Evolutionary conservation across 1,140 invertebrate species (phyloP).

Genomic region (Drosophila ercepeae): DNA sequence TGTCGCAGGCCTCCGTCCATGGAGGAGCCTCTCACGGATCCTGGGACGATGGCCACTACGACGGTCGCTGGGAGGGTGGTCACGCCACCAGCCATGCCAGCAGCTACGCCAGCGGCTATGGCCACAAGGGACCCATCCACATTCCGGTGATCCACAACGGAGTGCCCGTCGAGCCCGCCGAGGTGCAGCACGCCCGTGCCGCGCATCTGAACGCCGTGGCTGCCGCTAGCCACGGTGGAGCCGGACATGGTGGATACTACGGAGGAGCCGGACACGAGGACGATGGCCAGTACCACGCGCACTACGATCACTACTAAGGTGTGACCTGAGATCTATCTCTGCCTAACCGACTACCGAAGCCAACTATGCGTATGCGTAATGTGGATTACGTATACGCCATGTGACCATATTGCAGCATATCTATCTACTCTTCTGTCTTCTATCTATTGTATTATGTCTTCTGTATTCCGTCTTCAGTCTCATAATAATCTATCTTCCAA

Average conservation of each 20-base stretch:
- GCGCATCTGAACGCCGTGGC: constrained; percentile 85
- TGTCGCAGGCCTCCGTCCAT: constrained; percentile 84
- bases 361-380: constrained; percentile 44
- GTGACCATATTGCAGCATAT: constrained; percentile 26
- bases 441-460: no score
- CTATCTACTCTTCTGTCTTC: constrained; percentile 2
- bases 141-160: constrained; percentile 85
- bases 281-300: constrained; percentile 68
- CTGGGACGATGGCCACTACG: constrained; percentile 71
- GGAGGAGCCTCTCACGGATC: constrained; percentile 61
- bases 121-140: constrained; percentile 84
- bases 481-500: constrained; percentile 1
- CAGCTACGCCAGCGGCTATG: constrained; percentile 60
- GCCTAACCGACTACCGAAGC: constrained; percentile 59
- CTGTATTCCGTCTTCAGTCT: no score
- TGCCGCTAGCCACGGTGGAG: constrained; percentile 77
- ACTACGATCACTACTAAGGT: constrained; percentile 69
- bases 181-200: constrained; percentile 86
- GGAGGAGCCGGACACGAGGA: constrained; percentile 67
- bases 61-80: constrained; percentile 56
- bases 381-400: constrained; percentile 13
- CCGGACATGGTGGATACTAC: constrained; percentile 62
- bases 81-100: constrained; percentile 44
- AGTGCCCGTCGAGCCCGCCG: constrained; percentile 86
- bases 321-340: constrained; percentile 3